These are phyloP conservation scores for Menura novaehollandiae DNA, from an alignment of 2,113 vertebrate genomes.

Conservation along the genomic window DNA sequence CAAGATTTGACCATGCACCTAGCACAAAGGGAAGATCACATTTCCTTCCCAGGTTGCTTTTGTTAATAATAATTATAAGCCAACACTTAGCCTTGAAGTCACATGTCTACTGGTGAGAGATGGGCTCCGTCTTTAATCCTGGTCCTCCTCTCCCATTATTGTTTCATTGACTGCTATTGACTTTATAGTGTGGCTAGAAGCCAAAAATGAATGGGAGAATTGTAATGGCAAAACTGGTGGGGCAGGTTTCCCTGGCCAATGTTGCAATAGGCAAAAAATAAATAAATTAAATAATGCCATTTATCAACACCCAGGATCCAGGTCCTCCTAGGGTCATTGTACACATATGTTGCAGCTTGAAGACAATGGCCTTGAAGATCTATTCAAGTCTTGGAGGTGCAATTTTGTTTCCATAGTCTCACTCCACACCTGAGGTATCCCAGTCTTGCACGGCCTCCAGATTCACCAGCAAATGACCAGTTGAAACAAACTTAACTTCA, in stretches of 20 bases:
- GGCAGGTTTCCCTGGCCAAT: constrained; percentile 53
- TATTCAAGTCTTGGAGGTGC: background rate
- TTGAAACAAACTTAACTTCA: background rate
- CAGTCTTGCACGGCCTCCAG: background rate
- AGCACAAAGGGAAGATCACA: constrained; percentile 6
- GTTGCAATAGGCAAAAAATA: constrained; percentile 33
- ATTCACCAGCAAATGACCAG: background rate
- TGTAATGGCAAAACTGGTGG: constrained; percentile 53
- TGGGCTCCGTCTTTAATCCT: constrained; percentile 27
- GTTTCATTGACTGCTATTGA: constrained; percentile 64
- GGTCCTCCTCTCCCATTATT: constrained; percentile 54
- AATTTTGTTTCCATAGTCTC: background rate
- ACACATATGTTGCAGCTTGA: background rate
- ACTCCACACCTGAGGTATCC: background rate
- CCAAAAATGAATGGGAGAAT: constrained; percentile 14
- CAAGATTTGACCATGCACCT: constrained; percentile 7
- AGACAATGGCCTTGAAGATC: background rate
- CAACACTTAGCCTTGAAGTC: constrained; percentile 34
- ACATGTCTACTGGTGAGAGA: constrained; percentile 41
- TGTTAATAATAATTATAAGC: constrained; percentile 49
- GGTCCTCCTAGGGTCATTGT: constrained; percentile 14
- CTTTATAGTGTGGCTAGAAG: constrained; percentile 54
- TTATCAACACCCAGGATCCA: constrained; percentile 39
- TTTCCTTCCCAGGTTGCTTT: constrained; percentile 43
- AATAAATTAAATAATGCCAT: constrained; percentile 46